phyloP scores from a whole-genome alignment of 1,140 invertebrate species.

The Heliconius hewitsoni region DNA sequence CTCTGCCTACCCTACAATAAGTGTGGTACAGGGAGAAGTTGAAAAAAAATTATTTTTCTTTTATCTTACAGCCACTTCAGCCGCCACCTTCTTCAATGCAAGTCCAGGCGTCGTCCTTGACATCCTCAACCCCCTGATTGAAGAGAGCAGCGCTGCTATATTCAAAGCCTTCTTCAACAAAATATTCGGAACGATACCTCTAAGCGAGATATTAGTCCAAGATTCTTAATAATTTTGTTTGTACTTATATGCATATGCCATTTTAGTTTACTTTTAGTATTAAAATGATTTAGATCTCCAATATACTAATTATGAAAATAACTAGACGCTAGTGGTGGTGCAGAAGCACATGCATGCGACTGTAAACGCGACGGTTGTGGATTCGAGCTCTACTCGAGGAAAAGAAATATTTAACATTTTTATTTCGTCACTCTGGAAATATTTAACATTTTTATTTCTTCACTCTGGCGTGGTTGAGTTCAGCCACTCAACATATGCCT shows the following conservation, averaged over 20 bases:
- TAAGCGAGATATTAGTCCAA: conserved; percentile 81
- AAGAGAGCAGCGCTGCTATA: conserved; percentile 84
- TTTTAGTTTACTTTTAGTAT: not conserved
- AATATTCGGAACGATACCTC: conserved; percentile 82
- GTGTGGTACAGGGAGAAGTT: no score
- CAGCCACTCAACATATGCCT: no score
- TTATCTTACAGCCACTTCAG: conserved; percentile 81
- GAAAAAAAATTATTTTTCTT: conserved; percentile 9
- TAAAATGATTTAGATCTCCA: not conserved
- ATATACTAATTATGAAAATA: not conserved
- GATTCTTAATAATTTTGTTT: conserved; percentile 35
- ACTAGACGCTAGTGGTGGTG: no score
- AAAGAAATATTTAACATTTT: no score
- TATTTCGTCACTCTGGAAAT: no score
- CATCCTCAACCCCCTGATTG: conserved; percentile 86
- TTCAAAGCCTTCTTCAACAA: conserved; percentile 83
- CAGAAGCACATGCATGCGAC: no score
- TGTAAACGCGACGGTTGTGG: no score
- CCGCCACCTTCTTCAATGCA: conserved; percentile 85
- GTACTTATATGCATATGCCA: not conserved
- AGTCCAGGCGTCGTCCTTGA: conserved; percentile 86
- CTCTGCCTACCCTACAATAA: no score
- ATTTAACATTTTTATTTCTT: no score
- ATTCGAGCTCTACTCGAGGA: no score
- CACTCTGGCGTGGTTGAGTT: no score